Base-by-base conservation (phyloP, 2,113 vertebrate genomes). In the Sminthopsis crassicaudata region DNA sequence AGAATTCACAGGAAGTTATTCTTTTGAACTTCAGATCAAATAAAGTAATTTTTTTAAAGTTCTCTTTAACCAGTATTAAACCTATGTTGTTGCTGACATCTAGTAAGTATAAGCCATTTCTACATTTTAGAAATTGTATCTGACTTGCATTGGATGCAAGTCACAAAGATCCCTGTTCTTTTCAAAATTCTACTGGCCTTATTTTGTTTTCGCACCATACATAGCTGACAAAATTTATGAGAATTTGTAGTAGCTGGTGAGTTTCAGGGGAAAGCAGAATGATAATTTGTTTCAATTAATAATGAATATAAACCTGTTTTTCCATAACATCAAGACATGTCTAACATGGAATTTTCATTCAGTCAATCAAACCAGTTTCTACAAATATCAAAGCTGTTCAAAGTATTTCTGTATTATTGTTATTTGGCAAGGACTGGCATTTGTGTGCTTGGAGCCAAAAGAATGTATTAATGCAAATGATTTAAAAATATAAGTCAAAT, bases 81-180 rank as follows among this genome's bases (percentile, higher is more conserved):
- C 19, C 48, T 90, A 90, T 50, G 16, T 96, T 92, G 52, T 90
- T 93, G 19, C 53, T 93, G 95, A 97, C 88, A 95, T 95, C 91
- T 95, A 94, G 90, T 91, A 95, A 98, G 57, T 48, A 89, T 51
- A 94, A 97, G 97, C 30, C 88, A 91, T 0, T 2, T 84, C 42
- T 95, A 14, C 51, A 25, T 90, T 95, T 94, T 25, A 92, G 91
- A 88, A 1, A 1, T 88, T 89, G 54, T n/a, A 95, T 97, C 55
- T 96, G 97, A 92, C 95, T 97, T 97, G 96, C 90, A 91, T 0
- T 90, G 26, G 95, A 93, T 9, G 57, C 90, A 97, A 92, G 90
- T 97, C 93, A 96, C 46, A 11, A 30, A 23, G 54, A n/a, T 94
- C 52, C 8, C 57, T 96, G 52, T 60, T 84, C 76, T 91, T 91